Base-by-base conservation (phyloP, 2,113 vertebrate species). In the Myrmecobius fasciatus region DNA sequence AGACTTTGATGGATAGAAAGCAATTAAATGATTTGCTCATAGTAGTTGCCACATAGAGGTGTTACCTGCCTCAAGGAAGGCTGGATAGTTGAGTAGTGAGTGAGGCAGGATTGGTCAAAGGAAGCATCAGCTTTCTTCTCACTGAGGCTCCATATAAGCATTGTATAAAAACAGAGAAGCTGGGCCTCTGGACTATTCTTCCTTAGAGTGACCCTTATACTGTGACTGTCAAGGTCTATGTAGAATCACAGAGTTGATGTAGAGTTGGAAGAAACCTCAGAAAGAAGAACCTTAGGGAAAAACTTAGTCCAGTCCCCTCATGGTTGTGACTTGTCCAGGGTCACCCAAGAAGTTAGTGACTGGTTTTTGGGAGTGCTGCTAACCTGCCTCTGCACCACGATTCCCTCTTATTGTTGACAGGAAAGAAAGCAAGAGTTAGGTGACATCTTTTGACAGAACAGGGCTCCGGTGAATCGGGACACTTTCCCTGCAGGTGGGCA, bases 1-100 rank as follows among this genome's bases (percentile, higher is more conserved):
- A 47, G 56, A 96, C 92, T 92, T 49, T 91, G 51, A 91, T 89
- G 31, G 49, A 48, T 54, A 83, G 11, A 95, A 83, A 96, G 93
- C 52, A 90, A 94, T 83, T 46, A 93, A 92, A 6, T 89, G 75
- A 91, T 7, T 95, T 90, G 24, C 89, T 95, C 83, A 91, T 51
- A 92, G 14, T 43, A 83, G 20, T 83, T 83, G 2, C n/a, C 36
- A n/a, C 5, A 83, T 83, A 83, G 20, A 83, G 67, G 67, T 43
- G 20, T 43, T 83, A 83, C n/a, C n/a, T 83, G 6, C 22, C 20
- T 83, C 67, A n/a, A 83, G 67, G 67, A 83, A 83, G 17, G n/a
- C 17, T 43, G n/a, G 36, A 26, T 43, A 83, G 67, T 83, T 20
- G 6, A 43, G 5, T 17, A 83, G n/a, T 43, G 67, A 83, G 67